These are phyloP conservation scores for Drosophila yakuba DNA, from an alignment of 1,140 invertebrate species.

Conservation along the genomic window DNA sequence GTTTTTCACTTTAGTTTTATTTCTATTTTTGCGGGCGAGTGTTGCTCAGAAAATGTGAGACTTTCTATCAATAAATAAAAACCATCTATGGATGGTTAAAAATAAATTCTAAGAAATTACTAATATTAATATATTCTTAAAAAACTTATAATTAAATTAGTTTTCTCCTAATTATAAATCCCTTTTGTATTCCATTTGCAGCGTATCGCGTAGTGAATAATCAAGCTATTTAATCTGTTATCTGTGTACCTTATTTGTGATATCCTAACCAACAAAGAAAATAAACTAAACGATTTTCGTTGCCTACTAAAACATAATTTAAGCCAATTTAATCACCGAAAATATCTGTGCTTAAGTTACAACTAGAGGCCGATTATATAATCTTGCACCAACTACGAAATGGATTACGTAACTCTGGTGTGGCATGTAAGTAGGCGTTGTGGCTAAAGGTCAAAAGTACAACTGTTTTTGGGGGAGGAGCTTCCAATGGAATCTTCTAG, in stretches of 20 bases:
- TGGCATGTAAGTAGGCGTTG: constrained; percentile 59
- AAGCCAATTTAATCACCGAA: constrained; percentile 24
- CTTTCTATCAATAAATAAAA: background rate
- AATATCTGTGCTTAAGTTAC: constrained; percentile 9
- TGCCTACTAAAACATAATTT: constrained; percentile 43
- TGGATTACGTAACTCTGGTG: constrained; percentile 69
- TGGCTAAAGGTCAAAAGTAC: constrained; percentile 46
- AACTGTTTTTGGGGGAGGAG: background rate
- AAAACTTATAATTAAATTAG: background rate
- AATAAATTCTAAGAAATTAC: too few species aligned
- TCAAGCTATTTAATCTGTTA: constrained; percentile 59
- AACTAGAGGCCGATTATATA: constrained; percentile 50
- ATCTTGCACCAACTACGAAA: constrained; percentile 42
- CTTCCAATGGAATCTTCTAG: background rate
- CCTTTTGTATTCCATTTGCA: constrained; percentile 23
- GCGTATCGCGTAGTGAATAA: constrained; percentile 62
- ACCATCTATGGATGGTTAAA: background rate
- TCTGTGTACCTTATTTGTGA: constrained; percentile 83
- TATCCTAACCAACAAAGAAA: constrained; percentile 67
- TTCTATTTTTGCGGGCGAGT: constrained; percentile 45
- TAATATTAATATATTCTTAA: too few species aligned
- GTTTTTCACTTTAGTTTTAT: constrained; percentile 20
- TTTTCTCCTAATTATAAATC: background rate
- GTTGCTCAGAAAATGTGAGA: constrained; percentile 67
- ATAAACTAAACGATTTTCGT: constrained; percentile 44